Conservation (phyloP, 2,113 vertebrate species). For the Pandion haliaetus region DNA sequence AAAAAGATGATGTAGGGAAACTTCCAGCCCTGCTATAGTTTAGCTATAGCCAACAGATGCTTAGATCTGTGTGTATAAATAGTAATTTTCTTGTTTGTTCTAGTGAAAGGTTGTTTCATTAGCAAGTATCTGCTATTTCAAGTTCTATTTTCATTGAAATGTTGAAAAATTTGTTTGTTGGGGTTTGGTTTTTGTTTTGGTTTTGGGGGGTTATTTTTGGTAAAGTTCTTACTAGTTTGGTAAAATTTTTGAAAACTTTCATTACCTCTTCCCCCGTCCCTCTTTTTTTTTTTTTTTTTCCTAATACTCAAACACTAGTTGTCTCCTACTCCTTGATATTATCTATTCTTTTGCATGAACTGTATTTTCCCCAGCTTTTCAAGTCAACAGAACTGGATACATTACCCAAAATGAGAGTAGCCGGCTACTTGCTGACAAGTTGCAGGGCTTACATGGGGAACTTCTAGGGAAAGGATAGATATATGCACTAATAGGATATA, state of each 20-base stretch:
- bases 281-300: too few species aligned
- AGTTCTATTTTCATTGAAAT: neutral
- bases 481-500: neutral
- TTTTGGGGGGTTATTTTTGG: neutral
- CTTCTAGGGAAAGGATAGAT: neutral
- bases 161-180: neutral
- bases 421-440: neutral
- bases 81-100: neutral
- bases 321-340: neutral
- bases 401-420: neutral
- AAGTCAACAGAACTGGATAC: neutral
- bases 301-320: neutral
- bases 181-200: neutral
- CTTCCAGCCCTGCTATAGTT: neutral
- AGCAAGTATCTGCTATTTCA: neutral
- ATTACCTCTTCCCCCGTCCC: neutral
- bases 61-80: neutral
- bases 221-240: neutral
- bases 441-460: neutral
- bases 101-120: neutral
- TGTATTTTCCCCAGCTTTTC: neutral
- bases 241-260: neutral
- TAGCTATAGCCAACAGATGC: neutral
- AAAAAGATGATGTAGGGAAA: neutral
- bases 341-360: fast-evolving